Evolutionary conservation across 2,113 vertebrate genomes (phyloP), one percentile per base, ranked within the genome.

Genomic region (Pyxicephalus adspersus): DNA sequence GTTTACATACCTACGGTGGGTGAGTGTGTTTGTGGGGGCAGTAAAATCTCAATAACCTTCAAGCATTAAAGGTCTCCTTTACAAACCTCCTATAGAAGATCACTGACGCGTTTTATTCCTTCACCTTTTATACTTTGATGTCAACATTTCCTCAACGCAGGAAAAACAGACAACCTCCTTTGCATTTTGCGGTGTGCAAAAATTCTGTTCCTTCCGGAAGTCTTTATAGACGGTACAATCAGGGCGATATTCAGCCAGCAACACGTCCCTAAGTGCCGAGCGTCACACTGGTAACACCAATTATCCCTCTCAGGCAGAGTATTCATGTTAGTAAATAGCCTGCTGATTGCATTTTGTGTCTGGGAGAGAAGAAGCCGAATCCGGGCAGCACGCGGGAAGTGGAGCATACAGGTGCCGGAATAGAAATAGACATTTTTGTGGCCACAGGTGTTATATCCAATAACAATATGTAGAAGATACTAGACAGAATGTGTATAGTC

Each of bases 261-360:
- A 7, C 51, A 2, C 20, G 67, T 34, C 38, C 66, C 77, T 15
- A 13, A n/a, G 20, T 57, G n/a, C 20, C 29, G 5, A 26, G 8
- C 55, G 78, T 72, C 55, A 67, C 67, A 34, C 5, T 25, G 67
- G 31, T 52, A 26, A 64, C 58, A 23, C 68, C 79, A 81, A 81
- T 81, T 81, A 81, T 57, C n/a, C 8, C 68, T 54, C 52, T 81
- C 78, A 64, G 57, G 26, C 78, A 6, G 38, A 28, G 67, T 54
- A 81, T 81, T 81, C 79, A 81, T 81, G 68, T 64, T 22, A 22
- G 79, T 81, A 81, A 81, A 81, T 81, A 55, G 68, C 54, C 16
- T 8, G 25, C 68, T 81, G 79, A 81, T 81, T 81, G 15, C 79
- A 81, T 54, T 31, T 81, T 34, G 55, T 65, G 51, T 22, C 68